Base-by-base conservation (phyloP, 1,140 invertebrate genomes). In the Solen grandis region DNA sequence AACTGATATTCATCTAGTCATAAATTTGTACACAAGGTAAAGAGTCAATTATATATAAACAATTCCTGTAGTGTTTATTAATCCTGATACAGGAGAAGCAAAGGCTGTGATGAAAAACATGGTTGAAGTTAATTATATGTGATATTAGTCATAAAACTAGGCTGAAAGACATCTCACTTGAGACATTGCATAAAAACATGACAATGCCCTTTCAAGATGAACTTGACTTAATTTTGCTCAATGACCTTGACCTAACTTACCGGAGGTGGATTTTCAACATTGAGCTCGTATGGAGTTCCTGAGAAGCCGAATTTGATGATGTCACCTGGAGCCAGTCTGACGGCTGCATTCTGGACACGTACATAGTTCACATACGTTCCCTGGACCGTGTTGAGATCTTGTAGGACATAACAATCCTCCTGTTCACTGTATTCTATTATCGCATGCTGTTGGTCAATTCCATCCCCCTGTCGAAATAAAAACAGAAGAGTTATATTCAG, bases 351-450 rank as follows among this genome's bases (percentile, higher is more conserved):
- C 75, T 93, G 92, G 55, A 93, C 86, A 31, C 91, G 82, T 33
- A 89, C 89, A 74, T 93, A 90, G 79, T 93, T 92, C 0, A 93
- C 90, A 84, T 92, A 92, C 8, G 91, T 93, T 27, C 92, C 92
- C 65, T 91, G 89, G 22, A 87, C 84, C 16, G 91, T 89, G 83
- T 92, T 92, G 31, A 93, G 81, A 82, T 93, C 92, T 83, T 92
- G 90, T 19, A 93, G 70, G 8, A 93, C 84, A 84, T 86, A 92
- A 80, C 90, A 90, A 35, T 89, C 89, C 80, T 93, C 92, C 63
- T 88, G 85, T 52, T 91, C 89, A 77, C 86, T 88, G 84, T 89
- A 92, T 82, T 92, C 91, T 33, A 93, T 87, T 4, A 92, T 84
- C 63, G 91, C 90, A 84, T 93, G 92, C 69, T 93, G 92, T 57